Evolutionary conservation across 2,888 invertebrate species (phyloP).

Genomic region (Rhagium mordax): DNA sequence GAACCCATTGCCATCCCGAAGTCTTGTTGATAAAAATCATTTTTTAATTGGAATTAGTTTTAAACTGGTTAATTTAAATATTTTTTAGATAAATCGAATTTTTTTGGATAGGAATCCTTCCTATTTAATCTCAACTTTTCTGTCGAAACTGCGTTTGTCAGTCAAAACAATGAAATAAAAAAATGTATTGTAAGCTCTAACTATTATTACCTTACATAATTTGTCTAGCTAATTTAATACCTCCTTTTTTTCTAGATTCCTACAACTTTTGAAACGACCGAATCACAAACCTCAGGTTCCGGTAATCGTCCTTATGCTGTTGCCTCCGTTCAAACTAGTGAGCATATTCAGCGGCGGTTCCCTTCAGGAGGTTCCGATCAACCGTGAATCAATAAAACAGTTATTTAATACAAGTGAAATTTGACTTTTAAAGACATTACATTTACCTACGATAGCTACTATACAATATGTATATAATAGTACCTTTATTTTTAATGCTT

Average conservation of each 20-base stretch:
- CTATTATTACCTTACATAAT: too few species aligned
- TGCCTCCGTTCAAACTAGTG: constrained; percentile 60
- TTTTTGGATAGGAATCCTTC: too few species aligned
- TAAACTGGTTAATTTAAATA: too few species aligned
- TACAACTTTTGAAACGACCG: constrained; percentile 63
- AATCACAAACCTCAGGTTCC: constrained; percentile 61
- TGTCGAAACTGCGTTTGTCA: too few species aligned
- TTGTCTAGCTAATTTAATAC: too few species aligned
- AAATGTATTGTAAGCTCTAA: too few species aligned
- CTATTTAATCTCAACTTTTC: too few species aligned
- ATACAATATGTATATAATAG: constrained; percentile 41
- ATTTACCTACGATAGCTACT: constrained; percentile 19
- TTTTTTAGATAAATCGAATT: too few species aligned
- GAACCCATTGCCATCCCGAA: too few species aligned
- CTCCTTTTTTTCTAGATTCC: constrained; percentile 53
- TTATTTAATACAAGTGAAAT: not conserved
- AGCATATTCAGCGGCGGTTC: constrained; percentile 55
- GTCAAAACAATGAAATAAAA: too few species aligned
- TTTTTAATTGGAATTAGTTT: too few species aligned
- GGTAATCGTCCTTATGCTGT: constrained; percentile 50
- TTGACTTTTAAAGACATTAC: constrained; percentile 13
- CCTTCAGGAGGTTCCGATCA: constrained; percentile 67
- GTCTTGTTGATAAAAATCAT: too few species aligned
- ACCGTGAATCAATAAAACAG: constrained; percentile 44
- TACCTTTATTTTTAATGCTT: constrained; percentile 45